Evolutionary conservation across 2,113 vertebrate genomes (phyloP).

Genomic region (Panthera tigris): DNA sequence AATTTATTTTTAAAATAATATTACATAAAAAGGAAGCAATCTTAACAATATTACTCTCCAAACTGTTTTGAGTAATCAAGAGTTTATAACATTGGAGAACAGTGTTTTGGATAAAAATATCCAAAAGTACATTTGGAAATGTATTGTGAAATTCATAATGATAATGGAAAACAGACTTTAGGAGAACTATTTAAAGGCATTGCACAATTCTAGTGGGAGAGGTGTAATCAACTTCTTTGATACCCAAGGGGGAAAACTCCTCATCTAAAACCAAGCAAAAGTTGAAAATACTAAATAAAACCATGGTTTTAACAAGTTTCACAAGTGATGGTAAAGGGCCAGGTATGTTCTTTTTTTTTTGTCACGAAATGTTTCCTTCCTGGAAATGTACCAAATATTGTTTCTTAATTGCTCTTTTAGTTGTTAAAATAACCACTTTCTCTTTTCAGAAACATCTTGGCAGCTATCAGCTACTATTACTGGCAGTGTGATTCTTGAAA

Average conservation of each 20-base stretch:
- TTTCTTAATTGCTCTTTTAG: constrained; percentile 59
- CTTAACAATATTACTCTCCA: background rate
- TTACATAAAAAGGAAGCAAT: background rate
- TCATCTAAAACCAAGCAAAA: constrained; percentile 57
- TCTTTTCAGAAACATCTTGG: constrained; percentile 67
- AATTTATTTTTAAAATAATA: background rate
- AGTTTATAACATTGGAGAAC: constrained; percentile 32
- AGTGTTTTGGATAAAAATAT: constrained; percentile 70
- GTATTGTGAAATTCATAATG: constrained; percentile 74
- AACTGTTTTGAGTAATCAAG: constrained; percentile 47
- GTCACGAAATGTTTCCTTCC: constrained; percentile 46
- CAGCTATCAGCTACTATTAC: constrained; percentile 19
- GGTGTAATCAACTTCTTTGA: constrained; percentile 62
- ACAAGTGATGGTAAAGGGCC: constrained; percentile 50
- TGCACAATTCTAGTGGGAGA: constrained; percentile 76
- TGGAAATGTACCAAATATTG: constrained; percentile 57
- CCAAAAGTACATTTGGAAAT: constrained; percentile 71
- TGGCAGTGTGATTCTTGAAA: constrained; percentile 42
- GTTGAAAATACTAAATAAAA: constrained; percentile 40
- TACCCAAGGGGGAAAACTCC: constrained; percentile 32
- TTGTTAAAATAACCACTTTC: constrained; percentile 67
- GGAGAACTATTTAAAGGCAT: constrained; percentile 69
- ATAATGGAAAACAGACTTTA: constrained; percentile 73
- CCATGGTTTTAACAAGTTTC: constrained; percentile 48
- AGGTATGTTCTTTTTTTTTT: background rate